Percentiles rank a stretch among this genome's conserved stretches.
phyloP scores from a whole-genome alignment of 2,888 invertebrate species.

The Aleiodes testaceus region DNA sequence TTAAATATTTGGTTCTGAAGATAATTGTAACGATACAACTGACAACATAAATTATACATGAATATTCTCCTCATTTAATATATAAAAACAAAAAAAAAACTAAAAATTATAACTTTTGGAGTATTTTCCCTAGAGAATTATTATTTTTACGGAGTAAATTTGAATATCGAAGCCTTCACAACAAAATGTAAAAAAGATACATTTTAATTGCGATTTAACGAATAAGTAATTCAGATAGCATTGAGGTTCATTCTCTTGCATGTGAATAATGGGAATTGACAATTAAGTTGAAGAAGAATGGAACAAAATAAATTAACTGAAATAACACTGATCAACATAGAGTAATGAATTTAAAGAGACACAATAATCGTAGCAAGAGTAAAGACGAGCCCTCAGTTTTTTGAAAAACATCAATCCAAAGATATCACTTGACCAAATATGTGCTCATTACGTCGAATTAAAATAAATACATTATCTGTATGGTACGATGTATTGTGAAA shows the following conservation, averaged over 20 bases:
- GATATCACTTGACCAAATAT: too few species aligned
- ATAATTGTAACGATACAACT: conserved; percentile 2
- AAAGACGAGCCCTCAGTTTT: too few species aligned
- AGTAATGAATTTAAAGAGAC: background rate
- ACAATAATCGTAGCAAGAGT: background rate
- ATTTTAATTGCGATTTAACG: background rate
- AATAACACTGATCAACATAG: background rate
- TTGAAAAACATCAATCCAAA: too few species aligned
- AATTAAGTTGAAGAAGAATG: background rate
- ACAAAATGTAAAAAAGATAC: too few species aligned
- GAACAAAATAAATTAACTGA: background rate
- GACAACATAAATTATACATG: background rate
- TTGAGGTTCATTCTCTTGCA: background rate
- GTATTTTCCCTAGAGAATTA: too few species aligned
- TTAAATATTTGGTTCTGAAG: background rate
- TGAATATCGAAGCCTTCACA: too few species aligned
- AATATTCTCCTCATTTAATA: background rate
- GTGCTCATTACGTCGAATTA: too few species aligned
- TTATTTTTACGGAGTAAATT: too few species aligned
- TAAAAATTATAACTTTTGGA: too few species aligned
- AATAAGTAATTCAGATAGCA: background rate
- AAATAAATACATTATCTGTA: too few species aligned
- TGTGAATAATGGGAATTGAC: conserved; percentile 7
- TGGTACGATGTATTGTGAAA: too few species aligned
- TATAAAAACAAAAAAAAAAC: too few species aligned